phyloP scores from a whole-genome alignment of 2,888 invertebrate species.

The Panopea generosa region DNA sequence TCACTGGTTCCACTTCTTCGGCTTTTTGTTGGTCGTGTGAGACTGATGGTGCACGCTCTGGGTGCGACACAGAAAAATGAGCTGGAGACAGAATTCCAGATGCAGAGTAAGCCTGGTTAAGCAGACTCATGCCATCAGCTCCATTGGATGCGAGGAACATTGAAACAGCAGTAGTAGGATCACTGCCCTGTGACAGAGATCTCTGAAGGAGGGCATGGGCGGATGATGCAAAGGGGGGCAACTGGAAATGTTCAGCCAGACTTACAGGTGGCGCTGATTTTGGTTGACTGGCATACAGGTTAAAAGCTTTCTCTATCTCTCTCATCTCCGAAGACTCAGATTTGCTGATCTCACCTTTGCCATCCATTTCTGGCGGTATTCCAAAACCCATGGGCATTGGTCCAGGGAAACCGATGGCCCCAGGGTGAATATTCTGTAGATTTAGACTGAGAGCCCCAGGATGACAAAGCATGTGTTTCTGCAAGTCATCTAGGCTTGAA shows the following conservation, averaged over 20 bases:
- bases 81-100: conserved; percentile 55
- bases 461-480: conserved; percentile 77
- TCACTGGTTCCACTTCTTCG: conserved; percentile 66
- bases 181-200: conserved; percentile 61
- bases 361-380: conserved; percentile 43
- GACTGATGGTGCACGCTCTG: conserved; percentile 56
- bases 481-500: conserved; percentile 74
- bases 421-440: conserved; percentile 50
- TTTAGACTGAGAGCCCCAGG: conserved; percentile 62
- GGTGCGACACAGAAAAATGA: conserved; percentile 36
- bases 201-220: conserved; percentile 60
- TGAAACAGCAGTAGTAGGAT: conserved; percentile 60
- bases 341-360: conserved; percentile 41
- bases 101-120: conserved; percentile 45
- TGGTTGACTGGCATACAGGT: conserved; percentile 38
- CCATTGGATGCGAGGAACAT: conserved; percentile 62
- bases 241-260: conserved; percentile 62
- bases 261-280: conserved; percentile 43
- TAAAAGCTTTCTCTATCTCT: conserved; percentile 61
- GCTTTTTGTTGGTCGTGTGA: conserved; percentile 43
- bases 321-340: conserved; percentile 48
- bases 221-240: conserved; percentile 73
- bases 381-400: conserved; percentile 55
- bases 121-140: conserved; percentile 55
- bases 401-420: conserved; percentile 51